Conservation (phyloP, 2,888 invertebrate genomes). For the Molorchus minor region DNA sequence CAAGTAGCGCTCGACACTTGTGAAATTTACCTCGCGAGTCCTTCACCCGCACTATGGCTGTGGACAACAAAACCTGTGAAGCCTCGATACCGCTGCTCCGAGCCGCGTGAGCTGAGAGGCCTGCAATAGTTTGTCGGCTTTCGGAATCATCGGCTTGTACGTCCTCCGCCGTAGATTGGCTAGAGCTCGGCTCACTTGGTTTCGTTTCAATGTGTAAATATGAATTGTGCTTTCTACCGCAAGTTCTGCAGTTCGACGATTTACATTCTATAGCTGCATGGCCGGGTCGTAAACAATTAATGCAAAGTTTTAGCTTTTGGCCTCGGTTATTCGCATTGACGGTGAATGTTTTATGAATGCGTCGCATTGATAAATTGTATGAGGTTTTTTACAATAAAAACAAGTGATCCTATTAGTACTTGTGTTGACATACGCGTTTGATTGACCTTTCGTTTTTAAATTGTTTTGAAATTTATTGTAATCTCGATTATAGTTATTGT, state of each 20-base stretch:
- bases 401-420: background rate
- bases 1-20: background rate
- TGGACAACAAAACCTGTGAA: background rate
- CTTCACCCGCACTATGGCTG: background rate
- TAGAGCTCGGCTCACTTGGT: background rate
- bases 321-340: constrained; percentile 2
- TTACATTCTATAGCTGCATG: constrained; percentile 17
- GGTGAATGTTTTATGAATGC: constrained; percentile 11
- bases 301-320: constrained; percentile 18
- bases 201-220: constrained; percentile 8
- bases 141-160: background rate
- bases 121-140: background rate
- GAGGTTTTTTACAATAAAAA: constrained; percentile 22
- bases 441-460: background rate
- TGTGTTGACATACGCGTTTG: background rate
- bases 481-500: background rate
- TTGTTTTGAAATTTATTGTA: background rate
- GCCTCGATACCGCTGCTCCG: background rate
- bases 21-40: background rate
- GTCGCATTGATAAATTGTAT: constrained; percentile 28
- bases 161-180: background rate
- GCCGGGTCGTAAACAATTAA: constrained; percentile 18
- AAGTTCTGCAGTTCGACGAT: constrained; percentile 21
- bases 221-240: constrained; percentile 27
- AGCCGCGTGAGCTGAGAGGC: background rate